A percentile compares a stretch with the other conserved stretches of the same genome.
phyloP scores from a whole-genome alignment of 2,888 invertebrate genomes.

The Drosophila rellima region DNA sequence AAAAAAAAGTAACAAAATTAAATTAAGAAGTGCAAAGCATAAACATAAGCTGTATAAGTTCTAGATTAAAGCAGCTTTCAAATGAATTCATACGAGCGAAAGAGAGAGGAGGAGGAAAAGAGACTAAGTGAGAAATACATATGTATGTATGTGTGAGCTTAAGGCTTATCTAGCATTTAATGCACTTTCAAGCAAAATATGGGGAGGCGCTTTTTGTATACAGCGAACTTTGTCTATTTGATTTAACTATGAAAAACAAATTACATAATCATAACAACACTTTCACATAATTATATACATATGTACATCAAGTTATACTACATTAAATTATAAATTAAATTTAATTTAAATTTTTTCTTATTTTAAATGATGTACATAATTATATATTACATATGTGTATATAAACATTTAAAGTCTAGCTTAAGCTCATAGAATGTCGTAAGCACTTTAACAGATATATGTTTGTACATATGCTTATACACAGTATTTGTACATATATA shows the following conservation, averaged over 20 bases:
- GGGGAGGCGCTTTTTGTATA: neutral
- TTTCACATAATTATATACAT: slow-evolving; percentile 12
- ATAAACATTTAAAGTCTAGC: neutral
- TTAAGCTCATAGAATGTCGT: slow-evolving; percentile 10
- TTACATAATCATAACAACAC: slow-evolving; percentile 34
- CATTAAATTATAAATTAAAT: too few species aligned
- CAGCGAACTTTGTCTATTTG: slow-evolving; percentile 23
- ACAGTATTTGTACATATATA: neutral
- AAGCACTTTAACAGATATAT: neutral
- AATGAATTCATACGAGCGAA: neutral
- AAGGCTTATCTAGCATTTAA: slow-evolving; percentile 2
- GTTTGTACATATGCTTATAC: slow-evolving; percentile 1
- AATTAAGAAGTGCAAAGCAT: slow-evolving; percentile 34
- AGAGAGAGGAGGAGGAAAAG: neutral
- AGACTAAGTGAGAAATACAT: neutral
- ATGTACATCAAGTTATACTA: too few species aligned
- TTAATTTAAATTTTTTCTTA: too few species aligned
- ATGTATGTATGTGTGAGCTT: too few species aligned
- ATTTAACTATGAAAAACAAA: slow-evolving; percentile 30
- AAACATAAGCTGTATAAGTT: slow-evolving; percentile 15
- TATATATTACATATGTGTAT: too few species aligned
- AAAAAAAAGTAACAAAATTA: slow-evolving; percentile 36
- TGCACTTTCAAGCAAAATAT: slow-evolving; percentile 4
- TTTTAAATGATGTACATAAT: too few species aligned
- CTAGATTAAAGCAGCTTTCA: slow-evolving; percentile 1